Evolutionary conservation across 1,140 invertebrate species (phyloP).

Genomic region (Calycopis cecrops): DNA sequence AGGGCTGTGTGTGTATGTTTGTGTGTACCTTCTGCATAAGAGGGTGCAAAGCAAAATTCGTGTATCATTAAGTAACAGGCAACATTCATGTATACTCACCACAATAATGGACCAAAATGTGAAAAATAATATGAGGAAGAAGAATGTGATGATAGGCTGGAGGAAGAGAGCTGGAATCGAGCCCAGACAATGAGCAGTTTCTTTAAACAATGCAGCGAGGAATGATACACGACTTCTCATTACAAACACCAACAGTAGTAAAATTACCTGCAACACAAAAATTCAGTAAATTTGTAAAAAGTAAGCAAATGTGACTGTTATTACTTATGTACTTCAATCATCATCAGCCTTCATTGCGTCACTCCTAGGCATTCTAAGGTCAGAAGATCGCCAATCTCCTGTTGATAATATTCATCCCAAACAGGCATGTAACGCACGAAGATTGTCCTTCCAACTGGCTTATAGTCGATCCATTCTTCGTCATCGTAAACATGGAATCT

Average conservation of each 20-base stretch:
- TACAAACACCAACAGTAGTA: conserved; percentile 86
- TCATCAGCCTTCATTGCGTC: no score
- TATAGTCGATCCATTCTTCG: no score
- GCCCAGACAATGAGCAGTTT: conserved; percentile 89
- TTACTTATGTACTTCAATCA: no score
- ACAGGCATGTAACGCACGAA: no score
- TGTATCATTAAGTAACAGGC: no score
- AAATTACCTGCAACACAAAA: conserved; percentile 80
- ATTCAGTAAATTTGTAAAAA: conserved; percentile 9
- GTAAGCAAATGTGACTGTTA: not conserved
- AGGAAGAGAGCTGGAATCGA: conserved; percentile 90
- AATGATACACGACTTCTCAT: conserved; percentile 88
- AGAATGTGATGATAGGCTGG: conserved; percentile 91
- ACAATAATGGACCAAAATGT: conserved; percentile 90
- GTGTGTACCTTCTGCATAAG: no score
- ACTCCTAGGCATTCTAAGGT: no score
- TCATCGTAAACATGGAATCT: no score
- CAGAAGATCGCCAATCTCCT: no score
- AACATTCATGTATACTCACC: conserved; percentile 78
- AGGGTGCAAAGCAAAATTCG: not conserved
- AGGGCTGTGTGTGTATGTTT: no score
- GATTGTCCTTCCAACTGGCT: no score
- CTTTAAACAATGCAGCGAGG: conserved; percentile 88
- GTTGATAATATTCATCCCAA: no score
- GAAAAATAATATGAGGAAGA: conserved; percentile 86